Conservation (phyloP, 2,113 vertebrate species). For the Recurvirostra avosetta region DNA sequence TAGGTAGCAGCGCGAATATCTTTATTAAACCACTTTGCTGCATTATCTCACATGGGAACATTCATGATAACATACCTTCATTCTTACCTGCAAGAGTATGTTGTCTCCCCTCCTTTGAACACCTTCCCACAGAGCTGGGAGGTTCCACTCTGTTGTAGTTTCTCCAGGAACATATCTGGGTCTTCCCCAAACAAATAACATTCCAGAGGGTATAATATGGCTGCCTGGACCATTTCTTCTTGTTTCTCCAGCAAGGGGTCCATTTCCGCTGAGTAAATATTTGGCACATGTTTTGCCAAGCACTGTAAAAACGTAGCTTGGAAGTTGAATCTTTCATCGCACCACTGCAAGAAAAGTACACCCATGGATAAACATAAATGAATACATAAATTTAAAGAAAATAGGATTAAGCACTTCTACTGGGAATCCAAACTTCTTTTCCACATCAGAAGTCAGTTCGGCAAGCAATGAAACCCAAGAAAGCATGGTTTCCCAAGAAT, state of each 20-base stretch:
- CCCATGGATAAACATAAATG: background rate
- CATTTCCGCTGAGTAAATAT: slow-evolving; percentile 85
- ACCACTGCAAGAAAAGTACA: slow-evolving; percentile 77
- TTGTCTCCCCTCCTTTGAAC: slow-evolving; percentile 96
- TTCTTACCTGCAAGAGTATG: slow-evolving; percentile 95
- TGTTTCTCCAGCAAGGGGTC: slow-evolving; percentile 81
- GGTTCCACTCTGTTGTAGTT: slow-evolving; percentile 83
- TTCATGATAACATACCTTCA: background rate
- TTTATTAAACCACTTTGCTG: background rate
- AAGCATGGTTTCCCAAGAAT: background rate
- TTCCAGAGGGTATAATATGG: slow-evolving; percentile 85
- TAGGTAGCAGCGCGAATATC: background rate
- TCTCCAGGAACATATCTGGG: slow-evolving; percentile 85
- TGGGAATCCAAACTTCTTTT: background rate
- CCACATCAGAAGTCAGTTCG: background rate
- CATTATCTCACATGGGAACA: background rate
- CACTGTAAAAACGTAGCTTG: slow-evolving; percentile 77
- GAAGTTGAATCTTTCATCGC: slow-evolving; percentile 82
- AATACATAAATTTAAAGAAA: background rate
- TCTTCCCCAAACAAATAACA: slow-evolving; percentile 91
- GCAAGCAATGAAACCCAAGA: background rate
- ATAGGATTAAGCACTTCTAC: background rate
- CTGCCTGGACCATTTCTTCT: slow-evolving; percentile 79
- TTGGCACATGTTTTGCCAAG: slow-evolving; percentile 88
- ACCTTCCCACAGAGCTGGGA: slow-evolving; percentile 94